phyloP scores from a whole-genome alignment of 2,113 vertebrate genomes.

The Muntiacus reevesi region DNA sequence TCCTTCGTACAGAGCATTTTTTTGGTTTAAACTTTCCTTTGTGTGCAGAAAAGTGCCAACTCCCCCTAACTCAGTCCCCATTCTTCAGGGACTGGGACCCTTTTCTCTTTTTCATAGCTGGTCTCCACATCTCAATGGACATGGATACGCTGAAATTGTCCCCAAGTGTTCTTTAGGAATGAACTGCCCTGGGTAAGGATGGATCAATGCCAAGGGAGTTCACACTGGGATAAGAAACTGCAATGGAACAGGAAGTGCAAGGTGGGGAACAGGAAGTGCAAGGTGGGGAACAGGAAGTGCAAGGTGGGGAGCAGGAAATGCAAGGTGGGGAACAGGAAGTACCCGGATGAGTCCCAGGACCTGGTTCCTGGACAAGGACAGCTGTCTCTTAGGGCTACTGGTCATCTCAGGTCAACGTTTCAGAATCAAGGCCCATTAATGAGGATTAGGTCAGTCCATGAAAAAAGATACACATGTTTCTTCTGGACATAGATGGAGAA shows the following conservation, averaged over 20 bases:
- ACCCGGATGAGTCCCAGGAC: accelerated
- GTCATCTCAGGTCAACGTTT: not conserved
- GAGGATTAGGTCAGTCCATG: not conserved
- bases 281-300: not conserved
- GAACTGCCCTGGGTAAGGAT: no score
- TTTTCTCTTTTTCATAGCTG: not conserved
- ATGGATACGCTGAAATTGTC: accelerated
- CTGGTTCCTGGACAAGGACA: not conserved
- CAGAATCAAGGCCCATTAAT: not conserved
- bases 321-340: not conserved
- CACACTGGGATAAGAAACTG: not conserved
- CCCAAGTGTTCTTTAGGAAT: not conserved
- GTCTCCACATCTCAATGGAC: not conserved
- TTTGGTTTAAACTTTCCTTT: not conserved
- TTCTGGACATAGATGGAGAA: not conserved
- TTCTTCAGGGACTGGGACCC: not conserved
- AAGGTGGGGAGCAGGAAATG: not conserved
- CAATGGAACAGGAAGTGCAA: not conserved
- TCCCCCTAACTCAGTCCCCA: not conserved
- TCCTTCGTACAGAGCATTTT: not conserved
- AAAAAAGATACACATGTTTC: not conserved
- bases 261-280: not conserved
- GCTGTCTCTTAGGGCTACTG: not conserved
- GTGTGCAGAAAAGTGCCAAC: not conserved
- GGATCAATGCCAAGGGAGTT: not conserved